These are phyloP conservation scores for Melanerpes formicivorus DNA, from an alignment of 2,113 vertebrate genomes.

Conservation along the genomic window DNA sequence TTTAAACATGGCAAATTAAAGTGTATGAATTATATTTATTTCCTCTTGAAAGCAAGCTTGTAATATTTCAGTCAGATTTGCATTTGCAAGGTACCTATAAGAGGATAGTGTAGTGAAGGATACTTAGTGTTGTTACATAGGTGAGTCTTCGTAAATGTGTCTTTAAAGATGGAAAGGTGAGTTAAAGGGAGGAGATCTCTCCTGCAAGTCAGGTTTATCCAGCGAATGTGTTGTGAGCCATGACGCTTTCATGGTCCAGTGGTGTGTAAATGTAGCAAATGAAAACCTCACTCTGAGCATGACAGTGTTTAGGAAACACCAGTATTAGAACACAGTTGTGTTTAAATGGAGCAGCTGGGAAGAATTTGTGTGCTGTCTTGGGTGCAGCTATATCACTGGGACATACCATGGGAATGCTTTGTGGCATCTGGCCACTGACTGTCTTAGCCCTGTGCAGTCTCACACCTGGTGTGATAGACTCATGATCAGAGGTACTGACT, in stretches of 20 bases:
- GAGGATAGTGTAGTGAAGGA: background rate
- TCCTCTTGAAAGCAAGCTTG: background rate
- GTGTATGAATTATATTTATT: background rate
- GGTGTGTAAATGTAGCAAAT: background rate
- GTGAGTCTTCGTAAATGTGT: background rate
- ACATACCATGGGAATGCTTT: fast-evolving
- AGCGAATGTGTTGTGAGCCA: fast-evolving
- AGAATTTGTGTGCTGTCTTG: background rate
- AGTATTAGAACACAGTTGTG: background rate
- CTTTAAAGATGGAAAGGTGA: background rate
- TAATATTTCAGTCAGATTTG: background rate
- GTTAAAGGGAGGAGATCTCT: background rate
- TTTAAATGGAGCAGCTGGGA: background rate
- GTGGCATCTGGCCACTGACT: background rate
- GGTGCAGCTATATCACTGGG: fast-evolving
- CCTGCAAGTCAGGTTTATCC: background rate
- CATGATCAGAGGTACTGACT: background rate
- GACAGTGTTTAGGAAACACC: background rate
- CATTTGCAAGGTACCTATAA: background rate
- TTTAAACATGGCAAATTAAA: background rate
- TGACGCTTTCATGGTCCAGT: background rate
- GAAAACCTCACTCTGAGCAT: background rate
- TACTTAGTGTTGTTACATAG: background rate
- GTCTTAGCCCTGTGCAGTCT: background rate
- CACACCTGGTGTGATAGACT: fast-evolving